Evolutionary conservation across 2,797 vertebrate species (phyloP).

Genomic region (Cuniculus paca): DNA sequence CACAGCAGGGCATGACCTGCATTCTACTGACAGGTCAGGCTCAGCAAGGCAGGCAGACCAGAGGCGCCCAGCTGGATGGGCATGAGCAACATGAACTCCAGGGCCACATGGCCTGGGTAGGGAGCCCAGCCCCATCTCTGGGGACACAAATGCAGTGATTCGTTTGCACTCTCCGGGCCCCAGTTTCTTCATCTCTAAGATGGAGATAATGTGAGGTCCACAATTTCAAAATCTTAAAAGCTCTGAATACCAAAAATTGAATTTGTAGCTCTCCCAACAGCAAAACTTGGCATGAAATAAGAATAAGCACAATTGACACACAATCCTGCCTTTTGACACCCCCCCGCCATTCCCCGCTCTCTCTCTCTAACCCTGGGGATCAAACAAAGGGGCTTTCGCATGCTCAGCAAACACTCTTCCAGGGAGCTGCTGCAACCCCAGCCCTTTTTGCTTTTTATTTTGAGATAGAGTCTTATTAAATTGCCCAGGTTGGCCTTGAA

Average conservation of each 20-base stretch:
- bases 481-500: not conserved
- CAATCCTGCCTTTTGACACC: not conserved
- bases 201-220: not conserved
- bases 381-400: not conserved
- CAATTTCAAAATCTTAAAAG: conserved; percentile 25
- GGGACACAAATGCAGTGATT: not conserved
- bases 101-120: not conserved
- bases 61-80: too few species aligned
- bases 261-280: not conserved
- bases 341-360: accelerated
- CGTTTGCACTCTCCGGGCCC: not conserved
- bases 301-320: not conserved
- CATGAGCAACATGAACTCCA: not conserved
- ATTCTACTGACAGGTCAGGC: not conserved
- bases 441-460: not conserved
- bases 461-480: not conserved
- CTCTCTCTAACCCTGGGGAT: not conserved
- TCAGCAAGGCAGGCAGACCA: not conserved
- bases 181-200: conserved; percentile 20
- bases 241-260: not conserved
- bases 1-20: not conserved
- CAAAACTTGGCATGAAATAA: conserved; percentile 12
- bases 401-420: not conserved
- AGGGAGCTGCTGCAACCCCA: not conserved
- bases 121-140: not conserved